These are phyloP conservation scores for Taeniopygia guttata DNA, from an alignment of 2,797 vertebrate genomes.

Conservation along the genomic window DNA sequence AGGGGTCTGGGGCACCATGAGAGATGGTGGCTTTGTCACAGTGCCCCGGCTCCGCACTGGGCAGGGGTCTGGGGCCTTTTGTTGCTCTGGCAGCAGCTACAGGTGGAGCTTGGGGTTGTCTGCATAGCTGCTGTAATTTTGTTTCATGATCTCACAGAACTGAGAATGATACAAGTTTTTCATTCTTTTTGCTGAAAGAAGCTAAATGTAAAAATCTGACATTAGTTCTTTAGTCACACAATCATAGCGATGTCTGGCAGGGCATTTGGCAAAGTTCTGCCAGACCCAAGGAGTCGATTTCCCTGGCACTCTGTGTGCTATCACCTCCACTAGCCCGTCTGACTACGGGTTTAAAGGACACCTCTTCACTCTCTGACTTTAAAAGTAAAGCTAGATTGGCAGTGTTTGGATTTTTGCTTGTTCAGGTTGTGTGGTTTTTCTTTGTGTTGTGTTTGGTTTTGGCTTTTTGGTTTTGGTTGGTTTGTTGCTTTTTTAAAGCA, in stretches of 20 bases:
- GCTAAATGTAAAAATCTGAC: neutral
- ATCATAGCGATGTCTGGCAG: neutral
- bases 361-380: neutral
- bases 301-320: neutral
- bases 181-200: neutral
- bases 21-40: fast-evolving
- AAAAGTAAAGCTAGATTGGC: neutral
- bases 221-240: neutral
- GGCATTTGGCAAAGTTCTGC: neutral
- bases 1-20: no score
- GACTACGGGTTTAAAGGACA: neutral
- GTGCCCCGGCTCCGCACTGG: fast-evolving
- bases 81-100: neutral
- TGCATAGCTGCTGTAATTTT: neutral
- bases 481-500: neutral
- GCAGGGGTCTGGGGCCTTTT: fast-evolving
- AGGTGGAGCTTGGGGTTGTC: neutral
- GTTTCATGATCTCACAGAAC: neutral
- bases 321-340: neutral
- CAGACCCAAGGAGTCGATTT: neutral
- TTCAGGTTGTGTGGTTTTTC: neutral
- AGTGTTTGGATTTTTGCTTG: neutral
- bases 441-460: neutral
- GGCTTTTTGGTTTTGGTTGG: neutral
- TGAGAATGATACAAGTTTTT: neutral